These are phyloP conservation scores for Hemichromis elongatus DNA, from an alignment of 2,113 vertebrate species.

Conservation along the genomic window DNA sequence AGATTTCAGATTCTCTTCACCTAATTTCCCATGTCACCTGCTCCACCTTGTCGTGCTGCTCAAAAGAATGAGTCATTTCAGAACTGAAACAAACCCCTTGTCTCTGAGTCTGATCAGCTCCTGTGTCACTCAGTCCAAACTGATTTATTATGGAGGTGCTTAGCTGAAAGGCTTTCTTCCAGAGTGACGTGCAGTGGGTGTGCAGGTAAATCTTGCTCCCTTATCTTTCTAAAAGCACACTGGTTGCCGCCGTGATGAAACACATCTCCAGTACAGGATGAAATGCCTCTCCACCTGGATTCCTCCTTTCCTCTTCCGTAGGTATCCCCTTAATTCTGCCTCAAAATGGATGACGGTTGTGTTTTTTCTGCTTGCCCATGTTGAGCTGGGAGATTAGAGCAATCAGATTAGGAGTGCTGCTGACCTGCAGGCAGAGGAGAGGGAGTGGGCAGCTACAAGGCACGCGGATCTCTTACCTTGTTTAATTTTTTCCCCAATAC, in stretches of 20 bases:
- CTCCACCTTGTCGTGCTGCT: background rate
- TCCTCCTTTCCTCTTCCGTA: background rate
- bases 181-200: background rate
- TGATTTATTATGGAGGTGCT: background rate
- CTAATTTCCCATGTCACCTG: conserved; percentile 44
- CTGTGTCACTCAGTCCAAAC: background rate
- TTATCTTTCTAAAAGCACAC: background rate
- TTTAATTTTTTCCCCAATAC: conserved; percentile 18
- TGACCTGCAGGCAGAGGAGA: conserved; percentile 61
- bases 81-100: background rate
- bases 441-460: conserved; percentile 25
- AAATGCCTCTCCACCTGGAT: background rate
- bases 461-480: conserved; percentile 18
- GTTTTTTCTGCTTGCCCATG: conserved; percentile 68
- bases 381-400: conserved; percentile 85
- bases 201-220: background rate
- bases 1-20: conserved; percentile 11
- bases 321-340: conserved; percentile 40
- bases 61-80: conserved; percentile 21
- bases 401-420: conserved; percentile 86
- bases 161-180: background rate
- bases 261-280: background rate
- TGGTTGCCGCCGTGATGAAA: background rate
- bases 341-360: conserved; percentile 66
- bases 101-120: background rate